phyloP scores from a whole-genome alignment of 2,888 invertebrate genomes.

The Hoplodrina blanda region DNA sequence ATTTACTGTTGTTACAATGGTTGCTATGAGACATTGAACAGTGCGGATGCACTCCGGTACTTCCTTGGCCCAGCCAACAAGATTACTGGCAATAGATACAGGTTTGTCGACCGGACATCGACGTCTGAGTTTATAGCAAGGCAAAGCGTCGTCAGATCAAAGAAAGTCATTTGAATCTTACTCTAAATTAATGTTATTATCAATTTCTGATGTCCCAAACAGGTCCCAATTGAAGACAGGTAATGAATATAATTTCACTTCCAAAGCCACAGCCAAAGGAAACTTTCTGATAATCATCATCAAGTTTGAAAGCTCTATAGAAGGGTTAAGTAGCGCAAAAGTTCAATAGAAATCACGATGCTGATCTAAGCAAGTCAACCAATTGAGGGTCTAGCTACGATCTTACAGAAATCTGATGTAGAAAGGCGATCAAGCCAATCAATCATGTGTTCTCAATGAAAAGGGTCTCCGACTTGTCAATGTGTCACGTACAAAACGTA shows the following conservation, averaged over 20 bases:
- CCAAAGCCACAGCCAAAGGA: constrained; percentile 25
- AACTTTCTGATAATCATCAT: constrained; percentile 14
- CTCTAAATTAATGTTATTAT: constrained; percentile 12
- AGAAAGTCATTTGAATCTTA: constrained; percentile 4
- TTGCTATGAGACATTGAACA: constrained; percentile 48
- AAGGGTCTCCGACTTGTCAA: constrained; percentile 72
- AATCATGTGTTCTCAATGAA: constrained; percentile 67
- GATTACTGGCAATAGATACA: constrained; percentile 75
- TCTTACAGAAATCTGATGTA: constrained; percentile 40
- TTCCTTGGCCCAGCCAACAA: constrained; percentile 70
- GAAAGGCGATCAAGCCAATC: constrained; percentile 61
- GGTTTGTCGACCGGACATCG: constrained; percentile 74
- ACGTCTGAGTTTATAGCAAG: constrained; percentile 30
- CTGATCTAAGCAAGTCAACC: constrained; percentile 54
- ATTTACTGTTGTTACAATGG: no score
- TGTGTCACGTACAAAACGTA: constrained; percentile 66
- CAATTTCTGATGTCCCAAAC: constrained; percentile 12
- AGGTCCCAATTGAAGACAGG: constrained; percentile 1
- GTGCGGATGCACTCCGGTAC: constrained; percentile 71
- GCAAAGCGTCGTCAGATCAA: constrained; percentile 1
- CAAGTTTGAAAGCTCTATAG: constrained; percentile 24
- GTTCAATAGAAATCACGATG: constrained; percentile 37
- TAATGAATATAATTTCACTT: constrained; percentile 11
- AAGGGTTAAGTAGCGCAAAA: constrained; percentile 21
- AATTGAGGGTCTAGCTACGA: constrained; percentile 35